Conservation (phyloP, 2,888 invertebrate species). For the Epirrhoe alternata region DNA sequence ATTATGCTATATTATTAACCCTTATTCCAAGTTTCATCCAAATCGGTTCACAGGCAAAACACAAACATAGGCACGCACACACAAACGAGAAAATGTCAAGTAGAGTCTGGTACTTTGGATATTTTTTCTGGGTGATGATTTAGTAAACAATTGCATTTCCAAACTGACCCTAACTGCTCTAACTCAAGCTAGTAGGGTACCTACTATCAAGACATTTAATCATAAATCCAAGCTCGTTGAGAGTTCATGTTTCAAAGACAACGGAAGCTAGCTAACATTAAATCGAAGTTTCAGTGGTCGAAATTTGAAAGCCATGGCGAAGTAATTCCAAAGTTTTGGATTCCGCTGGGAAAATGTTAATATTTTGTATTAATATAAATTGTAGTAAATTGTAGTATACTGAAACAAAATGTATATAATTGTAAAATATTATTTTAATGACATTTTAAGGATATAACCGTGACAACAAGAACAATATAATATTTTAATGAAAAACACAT, state of each 20-base stretch:
- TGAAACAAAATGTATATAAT: neutral
- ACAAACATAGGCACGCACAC: too few species aligned
- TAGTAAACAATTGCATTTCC: too few species aligned
- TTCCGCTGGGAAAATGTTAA: neutral
- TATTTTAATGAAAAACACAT: slow-evolving; percentile 2
- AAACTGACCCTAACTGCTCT: too few species aligned
- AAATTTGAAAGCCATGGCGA: neutral
- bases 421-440: slow-evolving; percentile 12
- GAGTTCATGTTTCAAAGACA: neutral
- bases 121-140: too few species aligned
- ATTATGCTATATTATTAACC: too few species aligned
- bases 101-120: too few species aligned
- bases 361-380: neutral
- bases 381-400: neutral
- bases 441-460: slow-evolving; percentile 25
- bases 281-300: neutral
- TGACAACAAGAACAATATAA: slow-evolving; percentile 31
- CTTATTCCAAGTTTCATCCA: too few species aligned
- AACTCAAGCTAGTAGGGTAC: too few species aligned
- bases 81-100: too few species aligned
- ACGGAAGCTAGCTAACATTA: neutral
- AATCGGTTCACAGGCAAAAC: too few species aligned
- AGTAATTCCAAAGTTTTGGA: neutral
- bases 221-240: too few species aligned
- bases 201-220: too few species aligned